phyloP scores from a whole-genome alignment of 2,113 vertebrate species.

The Anthoscopus minutus region DNA sequence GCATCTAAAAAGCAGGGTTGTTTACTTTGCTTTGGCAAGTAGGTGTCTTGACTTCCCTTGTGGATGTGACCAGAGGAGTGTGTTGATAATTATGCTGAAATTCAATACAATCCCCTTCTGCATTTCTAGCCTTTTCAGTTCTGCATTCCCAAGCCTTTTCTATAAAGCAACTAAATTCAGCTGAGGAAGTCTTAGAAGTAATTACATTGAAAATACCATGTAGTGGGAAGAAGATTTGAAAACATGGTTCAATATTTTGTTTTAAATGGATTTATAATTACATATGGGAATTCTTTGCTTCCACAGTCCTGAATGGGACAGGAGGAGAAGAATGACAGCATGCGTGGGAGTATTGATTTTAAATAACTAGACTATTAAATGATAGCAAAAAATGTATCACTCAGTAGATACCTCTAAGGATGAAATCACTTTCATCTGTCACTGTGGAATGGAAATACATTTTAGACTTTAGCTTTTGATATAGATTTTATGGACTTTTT shows the following conservation, averaged over 20 bases:
- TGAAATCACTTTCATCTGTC: not conserved
- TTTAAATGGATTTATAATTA: conserved; percentile 32
- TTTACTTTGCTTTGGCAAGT: not conserved
- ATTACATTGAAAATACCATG: not conserved
- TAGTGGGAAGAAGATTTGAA: not conserved
- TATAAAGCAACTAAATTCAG: not conserved
- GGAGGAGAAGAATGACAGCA: conserved; percentile 25
- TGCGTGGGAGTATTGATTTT: conserved; percentile 43
- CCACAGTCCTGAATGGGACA: not conserved
- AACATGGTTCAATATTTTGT: conserved; percentile 28
- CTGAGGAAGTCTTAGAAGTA: not conserved
- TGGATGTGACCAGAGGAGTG: accelerated
- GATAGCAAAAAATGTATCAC: conserved; percentile 24
- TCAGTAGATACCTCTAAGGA: not conserved
- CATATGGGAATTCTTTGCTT: conserved; percentile 17
- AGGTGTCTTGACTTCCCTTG: not conserved
- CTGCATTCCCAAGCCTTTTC: not conserved
- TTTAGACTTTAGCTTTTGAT: not conserved
- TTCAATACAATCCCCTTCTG: not conserved
- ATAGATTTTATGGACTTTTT: conserved; percentile 25
- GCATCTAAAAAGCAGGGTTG: not conserved
- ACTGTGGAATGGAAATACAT: conserved; percentile 4
- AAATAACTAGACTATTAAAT: conserved; percentile 50
- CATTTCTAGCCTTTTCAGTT: not conserved
- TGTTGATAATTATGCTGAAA: not conserved